Evolutionary conservation across 2,888 invertebrate genomes (phyloP).

Genomic region (Lasioglossum calceatum): DNA sequence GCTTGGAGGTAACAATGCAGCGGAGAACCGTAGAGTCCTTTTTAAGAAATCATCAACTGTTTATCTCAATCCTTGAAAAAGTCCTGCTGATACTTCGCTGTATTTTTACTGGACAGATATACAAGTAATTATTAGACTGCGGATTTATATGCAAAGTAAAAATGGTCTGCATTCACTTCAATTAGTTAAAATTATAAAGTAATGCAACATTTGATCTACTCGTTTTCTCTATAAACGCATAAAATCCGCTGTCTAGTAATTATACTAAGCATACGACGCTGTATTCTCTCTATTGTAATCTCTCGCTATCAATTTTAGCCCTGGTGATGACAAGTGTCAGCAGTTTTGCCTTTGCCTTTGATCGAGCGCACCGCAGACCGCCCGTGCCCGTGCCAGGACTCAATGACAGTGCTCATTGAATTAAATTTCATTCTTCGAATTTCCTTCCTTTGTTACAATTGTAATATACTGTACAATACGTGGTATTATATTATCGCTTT

Average conservation of each 20-base stretch:
- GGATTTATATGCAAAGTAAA: neutral
- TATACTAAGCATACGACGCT: neutral
- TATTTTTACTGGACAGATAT: neutral
- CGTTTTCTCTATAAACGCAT: neutral
- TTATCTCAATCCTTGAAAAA: neutral
- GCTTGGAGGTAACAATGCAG: neutral
- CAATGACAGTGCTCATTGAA: neutral
- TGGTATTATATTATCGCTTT: neutral
- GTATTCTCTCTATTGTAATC: neutral
- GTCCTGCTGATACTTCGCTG: neutral
- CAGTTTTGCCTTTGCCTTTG: neutral
- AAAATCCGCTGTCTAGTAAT: neutral
- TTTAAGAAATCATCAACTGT: neutral
- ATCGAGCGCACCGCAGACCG: neutral
- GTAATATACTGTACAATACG: conserved; percentile 13
- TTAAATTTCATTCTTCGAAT: conserved; percentile 1
- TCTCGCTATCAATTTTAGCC: conserved; percentile 8
- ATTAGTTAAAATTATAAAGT: no score
- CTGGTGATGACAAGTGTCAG: neutral
- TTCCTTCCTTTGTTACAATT: neutral
- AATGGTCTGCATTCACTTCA: neutral
- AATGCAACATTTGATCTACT: neutral
- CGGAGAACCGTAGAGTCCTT: neutral
- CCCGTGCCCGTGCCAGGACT: conserved; percentile 2
- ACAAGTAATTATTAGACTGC: neutral